These are phyloP conservation scores for Channa maculata DNA, from an alignment of 2,113 vertebrate species.

Conservation along the genomic window DNA sequence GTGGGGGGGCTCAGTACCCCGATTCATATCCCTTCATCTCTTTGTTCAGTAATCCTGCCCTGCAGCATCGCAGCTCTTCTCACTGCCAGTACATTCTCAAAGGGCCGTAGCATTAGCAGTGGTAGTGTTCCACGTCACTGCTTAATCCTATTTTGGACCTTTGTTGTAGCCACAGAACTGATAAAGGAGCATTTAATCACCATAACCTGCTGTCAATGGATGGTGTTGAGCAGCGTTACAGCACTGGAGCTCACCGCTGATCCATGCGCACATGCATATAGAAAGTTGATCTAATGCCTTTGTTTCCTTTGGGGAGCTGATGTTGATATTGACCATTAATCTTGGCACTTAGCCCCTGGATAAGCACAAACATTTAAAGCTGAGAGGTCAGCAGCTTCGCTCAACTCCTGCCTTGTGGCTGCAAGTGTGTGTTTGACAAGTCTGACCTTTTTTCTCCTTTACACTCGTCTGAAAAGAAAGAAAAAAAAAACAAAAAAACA, in stretches of 20 bases:
- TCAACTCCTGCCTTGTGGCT: not conserved
- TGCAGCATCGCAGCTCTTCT: constrained; percentile 51
- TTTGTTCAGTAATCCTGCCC: constrained; percentile 78
- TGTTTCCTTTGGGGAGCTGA: constrained; percentile 29
- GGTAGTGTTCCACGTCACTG: constrained; percentile 56
- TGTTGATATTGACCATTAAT: constrained; percentile 45
- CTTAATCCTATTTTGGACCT: constrained; percentile 73
- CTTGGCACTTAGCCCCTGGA: constrained; percentile 19
- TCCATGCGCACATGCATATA: constrained; percentile 11
- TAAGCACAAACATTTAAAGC: not conserved
- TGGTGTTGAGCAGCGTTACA: constrained; percentile 32
- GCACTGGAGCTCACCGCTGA: constrained; percentile 36
- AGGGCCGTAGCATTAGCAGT: constrained; percentile 62
- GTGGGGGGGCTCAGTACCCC: constrained; percentile 40
- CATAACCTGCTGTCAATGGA: constrained; percentile 50
- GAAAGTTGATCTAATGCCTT: constrained; percentile 10
- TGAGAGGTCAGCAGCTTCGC: constrained; percentile 35
- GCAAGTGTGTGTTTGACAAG: constrained; percentile 17
- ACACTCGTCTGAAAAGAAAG: not conserved
- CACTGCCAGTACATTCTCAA: constrained; percentile 66
- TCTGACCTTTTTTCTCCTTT: constrained; percentile 46
- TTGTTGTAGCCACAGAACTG: constrained; percentile 61
- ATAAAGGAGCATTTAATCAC: constrained; percentile 63
- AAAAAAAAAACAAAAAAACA: too few relatives aligned
- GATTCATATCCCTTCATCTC: constrained; percentile 69